A percentile compares a stretch with the other conserved stretches of the same genome.
These are phyloP conservation scores for Artemia franciscana DNA, from an alignment of 1,140 invertebrate species.

Conservation along the genomic window DNA sequence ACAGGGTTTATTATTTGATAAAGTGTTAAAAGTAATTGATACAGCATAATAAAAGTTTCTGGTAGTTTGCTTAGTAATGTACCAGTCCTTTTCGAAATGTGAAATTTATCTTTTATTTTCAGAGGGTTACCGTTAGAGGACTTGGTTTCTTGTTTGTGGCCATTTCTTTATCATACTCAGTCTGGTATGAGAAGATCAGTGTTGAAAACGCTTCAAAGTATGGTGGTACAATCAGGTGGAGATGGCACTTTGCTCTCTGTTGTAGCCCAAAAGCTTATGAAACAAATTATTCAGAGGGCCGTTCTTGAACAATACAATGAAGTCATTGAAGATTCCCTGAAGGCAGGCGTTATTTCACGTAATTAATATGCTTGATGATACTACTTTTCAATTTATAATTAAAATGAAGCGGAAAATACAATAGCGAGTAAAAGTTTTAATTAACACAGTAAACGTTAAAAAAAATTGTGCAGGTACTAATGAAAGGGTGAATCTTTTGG, in stretches of 20 bases:
- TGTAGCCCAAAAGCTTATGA: constrained; percentile 50
- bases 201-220: constrained; percentile 54
- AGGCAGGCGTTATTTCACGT: constrained; percentile 21
- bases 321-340: constrained; percentile 45
- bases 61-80: no score
- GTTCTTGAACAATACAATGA: constrained; percentile 56
- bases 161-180: constrained; percentile 72
- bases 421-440: no score
- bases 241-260: constrained; percentile 20
- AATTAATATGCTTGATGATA: no score
- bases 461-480: no score
- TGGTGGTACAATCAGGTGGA: constrained; percentile 23
- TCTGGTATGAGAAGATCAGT: constrained; percentile 66
- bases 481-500: no score
- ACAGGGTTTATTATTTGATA: no score
- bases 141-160: constrained; percentile 66
- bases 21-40: no score
- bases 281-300: constrained; percentile 67
- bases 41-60: no score
- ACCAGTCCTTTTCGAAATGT: no score
- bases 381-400: no score
- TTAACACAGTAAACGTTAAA: no score
- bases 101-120: constrained; percentile 27
- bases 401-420: no score
- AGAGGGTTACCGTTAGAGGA: constrained; percentile 27